Evolutionary conservation across 1,140 invertebrate genomes (phyloP).

Genomic region (Contarinia nasturtii): DNA sequence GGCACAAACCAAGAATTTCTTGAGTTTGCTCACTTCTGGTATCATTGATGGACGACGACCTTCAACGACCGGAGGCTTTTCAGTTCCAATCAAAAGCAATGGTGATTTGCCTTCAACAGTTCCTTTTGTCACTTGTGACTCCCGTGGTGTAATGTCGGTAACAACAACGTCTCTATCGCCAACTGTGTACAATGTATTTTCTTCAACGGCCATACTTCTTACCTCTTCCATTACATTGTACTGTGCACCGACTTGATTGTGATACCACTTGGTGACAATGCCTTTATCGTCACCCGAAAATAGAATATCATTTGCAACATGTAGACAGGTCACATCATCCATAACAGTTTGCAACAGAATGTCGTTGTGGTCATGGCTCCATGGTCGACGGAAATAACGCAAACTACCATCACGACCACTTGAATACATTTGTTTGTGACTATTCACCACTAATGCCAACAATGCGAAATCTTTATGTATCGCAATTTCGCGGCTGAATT

Average conservation of each 20-base stretch:
- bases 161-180: slow-evolving; percentile 18
- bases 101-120: slow-evolving; percentile 18
- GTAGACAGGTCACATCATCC: slow-evolving; percentile 19
- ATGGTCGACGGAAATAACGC: slow-evolving; percentile 15
- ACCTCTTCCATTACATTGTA: slow-evolving; percentile 22
- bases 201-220: slow-evolving; percentile 17
- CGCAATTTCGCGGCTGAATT: slow-evolving; percentile 12
- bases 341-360: slow-evolving; percentile 12
- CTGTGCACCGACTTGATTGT: slow-evolving; percentile 21
- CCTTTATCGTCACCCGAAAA: slow-evolving; percentile 23
- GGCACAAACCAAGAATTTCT: slow-evolving; percentile 14
- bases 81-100: slow-evolving; percentile 11
- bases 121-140: slow-evolving; percentile 18
- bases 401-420: slow-evolving; percentile 21
- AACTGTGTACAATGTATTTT: slow-evolving; percentile 16
- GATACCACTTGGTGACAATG: slow-evolving; percentile 18
- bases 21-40: not conserved
- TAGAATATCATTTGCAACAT: slow-evolving; percentile 13
- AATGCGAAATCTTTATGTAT: slow-evolving; percentile 17
- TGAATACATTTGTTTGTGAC: slow-evolving; percentile 18
- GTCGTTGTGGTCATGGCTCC: slow-evolving; percentile 9
- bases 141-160: slow-evolving; percentile 12
- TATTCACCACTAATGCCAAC: slow-evolving; percentile 17
- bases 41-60: slow-evolving; percentile 1
- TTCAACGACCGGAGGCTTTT: slow-evolving; percentile 7